These are phyloP conservation scores for Phymatocera aterrima DNA, from an alignment of 2,888 invertebrate species.

Conservation along the genomic window DNA sequence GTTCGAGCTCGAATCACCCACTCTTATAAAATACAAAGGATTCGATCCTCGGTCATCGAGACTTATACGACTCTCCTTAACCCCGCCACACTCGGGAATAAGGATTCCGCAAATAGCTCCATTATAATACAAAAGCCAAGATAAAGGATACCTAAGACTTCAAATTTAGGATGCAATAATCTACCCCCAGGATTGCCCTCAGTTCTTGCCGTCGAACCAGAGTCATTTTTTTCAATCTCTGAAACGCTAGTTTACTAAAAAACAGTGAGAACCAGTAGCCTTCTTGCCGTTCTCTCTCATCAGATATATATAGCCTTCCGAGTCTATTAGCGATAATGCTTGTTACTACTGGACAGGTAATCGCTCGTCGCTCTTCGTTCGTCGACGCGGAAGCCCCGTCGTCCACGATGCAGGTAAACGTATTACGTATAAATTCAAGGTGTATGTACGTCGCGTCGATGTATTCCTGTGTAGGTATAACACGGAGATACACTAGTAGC, in stretches of 20 bases:
- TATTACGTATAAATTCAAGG: not conserved
- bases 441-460: not conserved
- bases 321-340: conserved; percentile 31
- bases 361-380: conserved; percentile 21
- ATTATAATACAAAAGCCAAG: not conserved
- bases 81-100: conserved; percentile 35
- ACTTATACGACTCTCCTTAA: conserved; percentile 41
- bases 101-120: conserved; percentile 22
- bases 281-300: not conserved
- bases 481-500: not conserved
- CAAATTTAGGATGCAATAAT: conserved; percentile 19
- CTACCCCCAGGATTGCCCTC: conserved; percentile 27
- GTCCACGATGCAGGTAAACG: not conserved
- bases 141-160: conserved; percentile 2
- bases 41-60: conserved; percentile 51
- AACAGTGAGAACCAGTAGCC: not conserved
- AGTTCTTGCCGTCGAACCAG: not conserved
- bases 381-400: conserved; percentile 25
- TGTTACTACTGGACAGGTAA: conserved; percentile 35
- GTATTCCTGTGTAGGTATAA: not conserved
- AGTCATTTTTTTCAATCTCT: conserved; percentile 1
- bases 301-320: not conserved
- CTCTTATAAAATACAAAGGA: conserved; percentile 45
- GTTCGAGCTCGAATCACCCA: conserved; percentile 1
- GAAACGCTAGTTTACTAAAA: not conserved